Percentiles rank a stretch among this genome's conserved stretches.
phyloP scores from a whole-genome alignment of 2,113 vertebrate species.

The Pantherophis guttatus region DNA sequence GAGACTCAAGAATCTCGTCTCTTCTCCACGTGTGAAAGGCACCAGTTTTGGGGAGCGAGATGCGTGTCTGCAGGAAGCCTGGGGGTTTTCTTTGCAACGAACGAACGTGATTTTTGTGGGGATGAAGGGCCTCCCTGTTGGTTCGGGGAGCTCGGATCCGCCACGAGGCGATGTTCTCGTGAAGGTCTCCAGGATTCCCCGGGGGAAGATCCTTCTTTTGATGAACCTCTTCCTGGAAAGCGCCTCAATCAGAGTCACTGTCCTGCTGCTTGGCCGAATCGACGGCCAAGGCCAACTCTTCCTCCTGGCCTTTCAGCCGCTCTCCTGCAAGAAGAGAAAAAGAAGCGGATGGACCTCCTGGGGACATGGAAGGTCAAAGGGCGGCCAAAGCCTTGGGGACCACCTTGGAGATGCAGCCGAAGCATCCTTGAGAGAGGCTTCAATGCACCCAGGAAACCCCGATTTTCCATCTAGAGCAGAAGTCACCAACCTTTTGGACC shows the following conservation, averaged over 20 bases:
- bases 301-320: conserved; percentile 75
- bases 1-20: neutral
- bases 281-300: conserved; percentile 70
- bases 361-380: too few relatives aligned
- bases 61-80: neutral
- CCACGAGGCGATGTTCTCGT: neutral
- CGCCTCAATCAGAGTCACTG: conserved; percentile 71
- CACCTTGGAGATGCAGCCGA: neutral
- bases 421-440: neutral
- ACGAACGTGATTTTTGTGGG: neutral
- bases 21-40: neutral
- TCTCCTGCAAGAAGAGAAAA: conserved; percentile 65
- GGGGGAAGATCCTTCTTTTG: too few relatives aligned
- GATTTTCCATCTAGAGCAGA: fast-evolving
- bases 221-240: neutral
- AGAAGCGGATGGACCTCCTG: neutral
- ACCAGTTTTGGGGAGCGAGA: neutral
- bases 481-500: too few relatives aligned
- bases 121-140: neutral
- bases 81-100: neutral
- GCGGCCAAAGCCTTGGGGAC: neutral
- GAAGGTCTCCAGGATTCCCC: neutral
- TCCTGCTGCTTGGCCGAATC: conserved; percentile 62
- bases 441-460: neutral
- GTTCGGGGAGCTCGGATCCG: neutral